Evolutionary conservation across 2,797 vertebrate species (phyloP), one percentile per base, ranked within the genome.

Genomic region (Arremon brunneinucha): DNA sequence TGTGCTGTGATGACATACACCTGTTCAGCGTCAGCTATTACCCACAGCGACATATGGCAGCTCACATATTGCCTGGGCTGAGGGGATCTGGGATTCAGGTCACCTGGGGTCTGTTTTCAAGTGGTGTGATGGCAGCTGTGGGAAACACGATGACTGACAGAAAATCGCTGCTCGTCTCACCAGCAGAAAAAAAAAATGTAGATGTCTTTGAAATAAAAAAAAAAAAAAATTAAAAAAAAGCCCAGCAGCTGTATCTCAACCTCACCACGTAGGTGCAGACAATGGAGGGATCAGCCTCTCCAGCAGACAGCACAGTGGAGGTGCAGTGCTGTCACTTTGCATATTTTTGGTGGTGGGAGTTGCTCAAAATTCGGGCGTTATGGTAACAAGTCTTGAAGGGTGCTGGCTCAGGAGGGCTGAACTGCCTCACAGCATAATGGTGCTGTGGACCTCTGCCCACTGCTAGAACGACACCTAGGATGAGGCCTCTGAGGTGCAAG

Each of bases 61-160:
- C 87, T 97, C 90, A 86, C 96, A 97, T 95, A 94, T 95, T 97
- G 97, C 96, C 92, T 95, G 50, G 32, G 96, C 94, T 96, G 92
- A 80, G 32, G 95, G 91, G 94, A 95, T 68, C 90, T 83, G 96
- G 96, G 96, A 95, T 15, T 79, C 94, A 93, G 97, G 97, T 98
- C 97, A 97, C 97, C 96, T 97, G 97, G 97, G 97, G 97, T 97
- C 94, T 97, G 96, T 97, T 98, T 98, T 97, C 96, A 97, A 97
- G 95, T 94, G 92, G 85, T 96, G 83, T 97, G 96, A 97, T 96
- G 97, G 97, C 97, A 97, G 97, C 97, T 97, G 96, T 97, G 96
- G 97, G 97, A 95, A 98, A 96, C 95, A 89, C 50, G 55, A 95
- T 91, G 95, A 95, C 93, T 97, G 97, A 97, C 97, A 97, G 89